Base-by-base conservation (phyloP, 1,140 invertebrate species). In the Hylaeus anthracinus region DNA sequence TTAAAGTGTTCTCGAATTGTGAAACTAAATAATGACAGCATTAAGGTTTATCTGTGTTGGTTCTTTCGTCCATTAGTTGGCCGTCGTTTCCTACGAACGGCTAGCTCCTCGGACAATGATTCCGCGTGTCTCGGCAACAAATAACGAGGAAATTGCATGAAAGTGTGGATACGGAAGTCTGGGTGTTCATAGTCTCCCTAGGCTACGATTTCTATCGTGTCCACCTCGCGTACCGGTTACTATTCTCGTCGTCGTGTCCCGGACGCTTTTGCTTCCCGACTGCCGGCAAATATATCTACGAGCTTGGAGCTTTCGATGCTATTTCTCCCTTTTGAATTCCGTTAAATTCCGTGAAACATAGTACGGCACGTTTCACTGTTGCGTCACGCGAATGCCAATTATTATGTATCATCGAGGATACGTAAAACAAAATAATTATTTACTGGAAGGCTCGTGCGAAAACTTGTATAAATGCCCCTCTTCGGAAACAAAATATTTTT, bases 211-310 rank as follows among this genome's bases (percentile, higher is more conserved):
- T 72, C 79, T 77, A 85, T 77, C 74, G 83, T 72, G 70, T 86
- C 73, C 74, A 85, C 83, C 85, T 88, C 88, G 84, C 84, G 82
- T 85, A 89, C 88, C 88, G 82, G 90, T 90, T 91, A 91, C 91
- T 92, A 92, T 92, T 92, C 90, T 91, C 73, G 91, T 90, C 87
- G 63, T 63, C 63, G 79, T 80, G 82, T 91, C 88, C 91, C 91
- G 89, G 91, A 91, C 83, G 82, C 83, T 87, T 82, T 86, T 86
- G 81, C 86, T 77, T 69, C 75, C 81, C 81, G 80, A 87, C 81
- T 71, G 51, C 77, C 85, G 88, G 91, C 90, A 92, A 92, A 91
- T 91, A 90, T 90, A 91, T 91, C 91, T 88, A 72, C 79, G 88
- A 88, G 88, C 81, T 70, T 82, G 75, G 72, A 78, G 81, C 65